Conservation (phyloP, 2,797 vertebrate genomes). For the Falco concolor region DNA sequence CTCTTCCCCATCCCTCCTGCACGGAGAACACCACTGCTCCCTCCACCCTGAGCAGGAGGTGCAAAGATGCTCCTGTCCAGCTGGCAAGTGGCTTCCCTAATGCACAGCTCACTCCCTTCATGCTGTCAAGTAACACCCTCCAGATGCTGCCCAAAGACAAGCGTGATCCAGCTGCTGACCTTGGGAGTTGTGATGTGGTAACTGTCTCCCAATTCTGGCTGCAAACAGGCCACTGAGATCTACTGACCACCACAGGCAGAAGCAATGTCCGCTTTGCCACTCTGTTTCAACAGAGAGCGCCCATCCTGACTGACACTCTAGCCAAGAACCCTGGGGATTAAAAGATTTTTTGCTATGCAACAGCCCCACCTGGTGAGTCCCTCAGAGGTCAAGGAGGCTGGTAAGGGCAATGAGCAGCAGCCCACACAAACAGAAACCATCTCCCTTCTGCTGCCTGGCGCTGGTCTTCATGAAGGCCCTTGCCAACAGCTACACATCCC, state of each 20-base stretch:
- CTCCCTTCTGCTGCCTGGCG: not conserved
- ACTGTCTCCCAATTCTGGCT: not conserved
- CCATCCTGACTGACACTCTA: not conserved
- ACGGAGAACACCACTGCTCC: not conserved
- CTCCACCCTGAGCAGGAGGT: not conserved
- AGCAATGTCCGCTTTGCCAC: not conserved
- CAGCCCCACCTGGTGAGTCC: not conserved
- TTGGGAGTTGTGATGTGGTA: rapidly evolving
- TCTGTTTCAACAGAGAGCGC: not conserved
- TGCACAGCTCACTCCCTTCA: not conserved
- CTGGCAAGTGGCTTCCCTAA: not conserved
- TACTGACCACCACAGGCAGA: not conserved
- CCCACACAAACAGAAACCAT: not conserved
- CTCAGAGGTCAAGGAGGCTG: not conserved
- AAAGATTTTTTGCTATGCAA: not conserved
- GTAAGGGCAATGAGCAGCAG: not conserved
- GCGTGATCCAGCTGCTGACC: not conserved
- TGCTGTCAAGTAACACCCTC: not conserved
- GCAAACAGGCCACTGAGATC: not conserved
- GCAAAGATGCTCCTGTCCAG: not conserved
- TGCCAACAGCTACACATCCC: not conserved
- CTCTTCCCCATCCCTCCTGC: not conserved
- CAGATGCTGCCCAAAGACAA: not conserved
- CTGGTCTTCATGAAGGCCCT: not conserved
- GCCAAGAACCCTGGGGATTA: not conserved